These are phyloP conservation scores for Machaerirhynchus nigripectus DNA, from an alignment of 2,113 vertebrate species.

Conservation along the genomic window DNA sequence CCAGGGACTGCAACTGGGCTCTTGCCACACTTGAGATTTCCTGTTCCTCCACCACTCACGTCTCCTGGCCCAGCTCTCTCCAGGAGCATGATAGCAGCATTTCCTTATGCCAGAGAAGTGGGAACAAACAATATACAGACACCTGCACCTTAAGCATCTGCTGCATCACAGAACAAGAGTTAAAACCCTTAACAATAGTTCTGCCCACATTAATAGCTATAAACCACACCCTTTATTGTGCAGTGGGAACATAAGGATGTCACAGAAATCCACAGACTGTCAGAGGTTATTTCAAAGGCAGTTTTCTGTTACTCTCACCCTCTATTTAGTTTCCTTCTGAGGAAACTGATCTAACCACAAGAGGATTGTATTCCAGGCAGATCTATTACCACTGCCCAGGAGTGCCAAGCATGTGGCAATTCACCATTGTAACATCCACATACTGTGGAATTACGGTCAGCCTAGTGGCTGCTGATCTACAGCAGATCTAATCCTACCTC, in stretches of 20 bases:
- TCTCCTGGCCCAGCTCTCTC: background rate
- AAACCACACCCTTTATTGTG: background rate
- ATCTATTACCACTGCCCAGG: background rate
- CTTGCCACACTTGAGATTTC: background rate
- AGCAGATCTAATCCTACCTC: background rate
- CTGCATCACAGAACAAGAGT: background rate
- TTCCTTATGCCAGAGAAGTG: background rate
- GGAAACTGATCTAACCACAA: background rate
- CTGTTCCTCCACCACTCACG: rapidly evolving
- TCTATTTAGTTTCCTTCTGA: constrained; percentile 18
- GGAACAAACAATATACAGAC: background rate
- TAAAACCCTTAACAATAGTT: background rate
- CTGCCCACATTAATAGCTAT: background rate
- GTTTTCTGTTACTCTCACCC: background rate
- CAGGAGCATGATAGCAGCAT: background rate
- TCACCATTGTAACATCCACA: background rate
- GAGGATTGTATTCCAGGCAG: background rate
- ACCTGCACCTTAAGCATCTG: background rate
- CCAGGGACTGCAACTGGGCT: background rate
- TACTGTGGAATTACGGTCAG: background rate
- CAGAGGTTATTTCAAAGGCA: background rate
- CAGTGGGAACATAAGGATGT: background rate
- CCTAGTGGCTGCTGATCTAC: background rate
- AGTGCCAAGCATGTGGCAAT: background rate
- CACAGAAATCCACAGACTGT: background rate